These are phyloP conservation scores for Amblyopsis hoosieri DNA, from an alignment of 2,797 vertebrate species.

Conservation along the genomic window DNA sequence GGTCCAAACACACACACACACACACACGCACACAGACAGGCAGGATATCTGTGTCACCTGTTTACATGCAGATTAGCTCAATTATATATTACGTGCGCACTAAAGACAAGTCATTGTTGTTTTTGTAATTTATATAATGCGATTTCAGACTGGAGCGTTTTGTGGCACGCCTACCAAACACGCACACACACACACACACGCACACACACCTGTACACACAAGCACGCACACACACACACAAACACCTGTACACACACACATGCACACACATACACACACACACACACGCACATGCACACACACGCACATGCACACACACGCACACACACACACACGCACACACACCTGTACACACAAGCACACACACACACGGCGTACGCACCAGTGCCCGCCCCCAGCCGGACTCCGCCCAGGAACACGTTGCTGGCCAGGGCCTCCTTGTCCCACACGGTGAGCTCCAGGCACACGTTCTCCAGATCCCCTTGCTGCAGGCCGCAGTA, in stretches of 20 bases:
- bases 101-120: too few species aligned
- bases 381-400: conserved; percentile 89
- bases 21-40: conserved; percentile 4
- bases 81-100: too few species aligned
- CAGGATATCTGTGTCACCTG: background rate
- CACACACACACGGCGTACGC: conserved; percentile 11
- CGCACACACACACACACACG: background rate
- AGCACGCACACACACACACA: conserved; percentile 32
- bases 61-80: too few species aligned
- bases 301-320: background rate
- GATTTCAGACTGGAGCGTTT: background rate
- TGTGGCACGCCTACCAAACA: conserved; percentile 4
- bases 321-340: background rate
- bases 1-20: too few species aligned
- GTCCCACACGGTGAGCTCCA: conserved; percentile 97
- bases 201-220: background rate
- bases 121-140: too few species aligned
- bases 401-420: conserved; percentile 92
- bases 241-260: background rate
- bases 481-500: conserved; percentile 87
- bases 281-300: background rate
- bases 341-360: background rate
- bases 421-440: conserved; percentile 95
- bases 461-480: conserved; percentile 89
- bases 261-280: background rate